These are phyloP conservation scores for Drosophila orosa DNA, from an alignment of 1,140 invertebrate species.

Conservation along the genomic window DNA sequence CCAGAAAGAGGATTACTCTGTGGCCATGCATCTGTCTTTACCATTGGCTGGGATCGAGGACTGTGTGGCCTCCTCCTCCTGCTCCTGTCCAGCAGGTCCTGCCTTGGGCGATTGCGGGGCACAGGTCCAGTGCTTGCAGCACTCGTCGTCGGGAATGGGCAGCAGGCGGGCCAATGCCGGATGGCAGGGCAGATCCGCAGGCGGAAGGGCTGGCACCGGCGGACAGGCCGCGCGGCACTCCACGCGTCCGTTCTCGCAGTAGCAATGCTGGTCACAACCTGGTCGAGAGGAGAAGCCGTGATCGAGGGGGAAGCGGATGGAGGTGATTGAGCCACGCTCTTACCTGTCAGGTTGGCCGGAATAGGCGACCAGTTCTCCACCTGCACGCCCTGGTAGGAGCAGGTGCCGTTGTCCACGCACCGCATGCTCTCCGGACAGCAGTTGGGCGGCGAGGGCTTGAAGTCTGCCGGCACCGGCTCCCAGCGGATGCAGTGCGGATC, in stretches of 20 bases:
- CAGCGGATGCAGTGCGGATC: conserved; percentile 93
- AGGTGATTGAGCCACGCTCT: conserved; percentile 28
- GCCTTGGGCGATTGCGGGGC: conserved; percentile 54
- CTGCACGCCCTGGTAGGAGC: conserved; percentile 87
- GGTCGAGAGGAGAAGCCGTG: conserved; percentile 65
- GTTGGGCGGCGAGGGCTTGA: conserved; percentile 89
- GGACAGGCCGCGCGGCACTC: conserved; percentile 92
- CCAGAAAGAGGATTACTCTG: background rate
- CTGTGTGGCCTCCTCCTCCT: conserved; percentile 16
- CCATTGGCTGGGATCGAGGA: conserved; percentile 38
- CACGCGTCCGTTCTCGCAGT: conserved; percentile 93
- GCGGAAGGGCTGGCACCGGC: conserved; percentile 89
- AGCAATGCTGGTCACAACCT: conserved; percentile 93
- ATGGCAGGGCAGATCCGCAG: conserved; percentile 89
- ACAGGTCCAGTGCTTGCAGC: conserved; percentile 91
- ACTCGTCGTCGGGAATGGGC: conserved; percentile 91
- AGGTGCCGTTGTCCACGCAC: conserved; percentile 92
- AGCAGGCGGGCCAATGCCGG: conserved; percentile 87
- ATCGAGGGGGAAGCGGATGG: conserved; percentile 15
- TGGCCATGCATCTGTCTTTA: conserved; percentile 52
- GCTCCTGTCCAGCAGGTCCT: conserved; percentile 43
- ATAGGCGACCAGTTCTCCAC: conserved; percentile 90
- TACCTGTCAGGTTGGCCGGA: conserved; percentile 86
- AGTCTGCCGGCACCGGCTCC: conserved; percentile 91
- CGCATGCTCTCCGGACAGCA: conserved; percentile 92